Conservation (phyloP, 2,888 invertebrate species). For the Sinelater perroti region DNA sequence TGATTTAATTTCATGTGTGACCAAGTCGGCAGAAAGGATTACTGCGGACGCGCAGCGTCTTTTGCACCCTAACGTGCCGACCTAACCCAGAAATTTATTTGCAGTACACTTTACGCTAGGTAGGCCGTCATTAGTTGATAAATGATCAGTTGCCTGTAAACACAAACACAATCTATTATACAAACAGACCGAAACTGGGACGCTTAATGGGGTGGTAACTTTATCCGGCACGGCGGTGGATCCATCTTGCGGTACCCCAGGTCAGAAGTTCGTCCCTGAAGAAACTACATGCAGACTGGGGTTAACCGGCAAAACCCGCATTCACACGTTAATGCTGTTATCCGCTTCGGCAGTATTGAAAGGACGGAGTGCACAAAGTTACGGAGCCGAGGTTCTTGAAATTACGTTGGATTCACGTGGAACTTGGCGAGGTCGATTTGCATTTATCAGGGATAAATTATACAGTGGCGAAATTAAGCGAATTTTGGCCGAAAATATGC, state of each 20-base stretch:
- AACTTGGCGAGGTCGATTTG: conserved; percentile 6
- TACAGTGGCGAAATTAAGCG: background rate
- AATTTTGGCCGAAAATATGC: too few relatives aligned
- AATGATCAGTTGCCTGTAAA: conserved; percentile 21
- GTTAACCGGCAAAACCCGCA: conserved; percentile 25
- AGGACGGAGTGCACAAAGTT: conserved; percentile 13
- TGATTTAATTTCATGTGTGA: background rate
- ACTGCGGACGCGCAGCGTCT: background rate
- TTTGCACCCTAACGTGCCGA: too few relatives aligned
- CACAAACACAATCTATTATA: conserved; percentile 29
- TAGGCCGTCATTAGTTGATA: conserved; percentile 21
- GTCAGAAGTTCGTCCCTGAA: conserved; percentile 22
- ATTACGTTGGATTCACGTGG: conserved; percentile 12
- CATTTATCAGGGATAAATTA: conserved; percentile 14
- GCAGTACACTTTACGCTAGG: conserved; percentile 11
- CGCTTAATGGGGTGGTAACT: conserved; percentile 26
- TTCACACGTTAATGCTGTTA: conserved; percentile 28
- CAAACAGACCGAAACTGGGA: conserved; percentile 23
- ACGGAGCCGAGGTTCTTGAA: conserved; percentile 23
- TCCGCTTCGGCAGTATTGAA: conserved; percentile 25
- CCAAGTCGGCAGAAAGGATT: background rate
- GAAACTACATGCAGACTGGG: conserved; percentile 26
- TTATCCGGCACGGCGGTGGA: conserved; percentile 17
- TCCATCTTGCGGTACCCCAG: conserved; percentile 21
- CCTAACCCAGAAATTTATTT: conserved; percentile 13